Base-by-base conservation (phyloP, 2,888 invertebrate species). In the Lobophora halterata region DNA sequence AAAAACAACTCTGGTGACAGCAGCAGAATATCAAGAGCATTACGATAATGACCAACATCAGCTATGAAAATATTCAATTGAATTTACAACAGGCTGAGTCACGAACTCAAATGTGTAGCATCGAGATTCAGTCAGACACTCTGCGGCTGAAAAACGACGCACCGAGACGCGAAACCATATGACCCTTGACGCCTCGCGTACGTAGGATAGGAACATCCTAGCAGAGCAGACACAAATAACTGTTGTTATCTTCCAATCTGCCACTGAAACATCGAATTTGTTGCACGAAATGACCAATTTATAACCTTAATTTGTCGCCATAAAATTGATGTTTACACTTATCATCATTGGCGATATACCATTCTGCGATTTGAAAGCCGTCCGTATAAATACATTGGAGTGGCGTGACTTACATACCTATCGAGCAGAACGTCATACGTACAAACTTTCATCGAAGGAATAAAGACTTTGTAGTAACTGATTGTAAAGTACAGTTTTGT, bases 371-470 rank as follows among this genome's bases (percentile, higher is more conserved):
- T 30, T 58, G 55, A 64, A 64, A 57, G 53, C 54, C 55, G 52
- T 51, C 55, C 56, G 67, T 64, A 73, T 72, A 68, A 66, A 74
- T 70, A 70, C 66, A 72, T 71, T 65, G 61, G 57, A 73, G 72
- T 81, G 79, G 79, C 81, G 79, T 79, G 80, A 80, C 77, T 77
- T 66, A 71, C 74, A 68, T 68, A 69, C 70, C 66, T 72, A 68
- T 58, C 49, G 49, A 61, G 35, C 58, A 55, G 70, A 72, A 72
- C 63, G 65, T 65, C 76, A 70, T 60, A 79, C 59, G 46, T 50
- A 49, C 64, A 62, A 46, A 46, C 29, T 17, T 34, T 26, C 30
- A 46, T 50, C 57, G 47, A 50, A 52, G 59, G 39, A 77, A 77
- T 72, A 59, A 60, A 59, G 57, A 79, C 79, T 67, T 56, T 79